Base-by-base conservation (phyloP, 2,888 invertebrate species). In the Xylota segnis region DNA sequence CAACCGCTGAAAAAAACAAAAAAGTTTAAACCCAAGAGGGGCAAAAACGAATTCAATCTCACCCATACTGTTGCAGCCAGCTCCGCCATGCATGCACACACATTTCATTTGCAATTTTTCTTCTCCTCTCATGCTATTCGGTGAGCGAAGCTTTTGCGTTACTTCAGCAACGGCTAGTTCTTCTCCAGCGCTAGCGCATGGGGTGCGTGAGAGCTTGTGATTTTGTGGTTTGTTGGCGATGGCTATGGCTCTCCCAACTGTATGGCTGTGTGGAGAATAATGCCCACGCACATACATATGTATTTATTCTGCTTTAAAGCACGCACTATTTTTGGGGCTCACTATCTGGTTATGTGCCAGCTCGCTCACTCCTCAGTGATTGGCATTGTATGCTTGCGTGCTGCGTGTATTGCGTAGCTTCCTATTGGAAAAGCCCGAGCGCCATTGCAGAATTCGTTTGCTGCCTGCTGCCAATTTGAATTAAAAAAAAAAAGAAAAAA, bases 391-490 rank as follows among this genome's bases (percentile, higher is more conserved):
- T 77, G 86, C 82, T 76, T 86, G 86, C 86, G 86, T 86, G 89
- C 87, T 90, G 89, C 89, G 90, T 90, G 89, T 89, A 88, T 88
- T 90, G 90, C 90, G 89, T 90, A 88, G 88, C 89, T 84, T 88
- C 87, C 88, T 87, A 88, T 88, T 88, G 76, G 88, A 88, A 89
- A 88, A 88, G 86, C 87, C 89, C 83, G 79, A 88, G 79, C 88
- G 88, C 89, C 88, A 89, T 89, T 90, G 90, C 90, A 90, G 90
- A 89, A 90, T 89, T 90, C 89, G 88, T 88, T 89, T 88, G 83
- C 75, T 86, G 87, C 78, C 68, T 81, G 76, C 87, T 83, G 87
- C 74, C 78, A 74, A 82, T 61, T 81, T 77, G 75, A 52, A 74
- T 75, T 40, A 70, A 68, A 56, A 63, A 70, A 40, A 43, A 61